These are phyloP conservation scores for Trachythela sp. DNA, from an alignment of 64 coral and sea anemone genomes.

Conservation along the genomic window DNA sequence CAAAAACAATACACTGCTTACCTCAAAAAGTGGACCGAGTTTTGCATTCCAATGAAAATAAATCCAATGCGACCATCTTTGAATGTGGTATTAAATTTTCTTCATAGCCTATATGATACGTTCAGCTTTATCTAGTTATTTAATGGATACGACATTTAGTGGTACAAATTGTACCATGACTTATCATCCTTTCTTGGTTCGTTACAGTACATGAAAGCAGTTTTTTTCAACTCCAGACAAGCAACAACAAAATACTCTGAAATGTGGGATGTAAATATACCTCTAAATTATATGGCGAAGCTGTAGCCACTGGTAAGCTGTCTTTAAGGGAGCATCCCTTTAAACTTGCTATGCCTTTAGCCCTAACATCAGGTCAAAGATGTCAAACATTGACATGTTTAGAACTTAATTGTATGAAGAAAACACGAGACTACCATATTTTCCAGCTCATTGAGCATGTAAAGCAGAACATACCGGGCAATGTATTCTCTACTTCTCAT, in stretches of 20 bases:
- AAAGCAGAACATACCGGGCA: slow-evolving; percentile 22
- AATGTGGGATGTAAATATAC: slow-evolving; percentile 25
- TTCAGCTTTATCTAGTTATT: slow-evolving; percentile 6
- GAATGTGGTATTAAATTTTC: background rate
- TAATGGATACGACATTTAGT: background rate
- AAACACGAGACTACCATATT: slow-evolving; percentile 7
- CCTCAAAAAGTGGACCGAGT: too few relatives aligned
- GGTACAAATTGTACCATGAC: background rate
- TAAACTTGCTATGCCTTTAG: background rate
- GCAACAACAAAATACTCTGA: background rate
- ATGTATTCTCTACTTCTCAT: slow-evolving; percentile 6
- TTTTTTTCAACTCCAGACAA: background rate
- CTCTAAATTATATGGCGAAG: background rate
- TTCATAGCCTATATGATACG: background rate
- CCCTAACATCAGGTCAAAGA: slow-evolving; percentile 30
- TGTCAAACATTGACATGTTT: slow-evolving; percentile 35
- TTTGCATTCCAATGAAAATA: too few relatives aligned
- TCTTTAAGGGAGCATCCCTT: background rate
- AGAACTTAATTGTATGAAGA: slow-evolving; percentile 10
- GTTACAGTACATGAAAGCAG: slow-evolving; percentile 9
- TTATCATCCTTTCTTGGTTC: background rate
- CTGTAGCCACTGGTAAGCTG: background rate
- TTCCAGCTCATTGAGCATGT: slow-evolving; percentile 14
- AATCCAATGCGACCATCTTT: background rate
- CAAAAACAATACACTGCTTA: too few relatives aligned